These are phyloP conservation scores for Taurulus bubalis DNA, from an alignment of 2,113 vertebrate genomes.

Conservation along the genomic window DNA sequence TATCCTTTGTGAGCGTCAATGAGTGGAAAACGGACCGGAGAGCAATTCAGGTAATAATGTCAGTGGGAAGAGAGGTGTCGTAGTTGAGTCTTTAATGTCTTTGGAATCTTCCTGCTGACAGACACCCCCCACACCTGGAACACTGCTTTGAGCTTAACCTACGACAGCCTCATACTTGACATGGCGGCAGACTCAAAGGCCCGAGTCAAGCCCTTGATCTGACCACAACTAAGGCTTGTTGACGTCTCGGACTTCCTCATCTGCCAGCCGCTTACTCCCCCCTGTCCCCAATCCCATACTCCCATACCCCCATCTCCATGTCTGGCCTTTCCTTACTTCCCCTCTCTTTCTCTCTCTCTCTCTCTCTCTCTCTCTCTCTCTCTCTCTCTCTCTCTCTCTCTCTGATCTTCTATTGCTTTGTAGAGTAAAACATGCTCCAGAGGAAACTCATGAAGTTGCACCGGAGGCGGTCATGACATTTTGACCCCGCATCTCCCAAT, in stretches of 20 bases:
- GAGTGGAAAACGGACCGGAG: background rate
- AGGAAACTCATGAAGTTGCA: background rate
- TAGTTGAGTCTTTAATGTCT: background rate
- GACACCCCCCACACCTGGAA: too few relatives aligned
- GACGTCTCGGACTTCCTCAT: conserved; percentile 58
- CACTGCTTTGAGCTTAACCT: background rate
- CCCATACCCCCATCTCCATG: background rate
- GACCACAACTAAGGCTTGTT: conserved; percentile 44
- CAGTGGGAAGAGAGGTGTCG: background rate
- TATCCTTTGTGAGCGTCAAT: background rate
- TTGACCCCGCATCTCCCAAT: background rate
- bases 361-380: conserved; percentile 27
- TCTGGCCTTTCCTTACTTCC: background rate
- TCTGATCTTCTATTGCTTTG: conserved; percentile 21
- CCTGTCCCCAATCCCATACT: conserved; percentile 18
- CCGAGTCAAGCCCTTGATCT: conserved; percentile 21
- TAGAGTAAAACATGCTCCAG: background rate
- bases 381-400: conserved; percentile 17
- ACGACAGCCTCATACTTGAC: background rate
- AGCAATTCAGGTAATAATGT: background rate
- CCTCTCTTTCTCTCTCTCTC: background rate
- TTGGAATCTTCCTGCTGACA: background rate
- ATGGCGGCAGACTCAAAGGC: background rate
- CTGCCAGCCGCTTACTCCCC: conserved; percentile 35
- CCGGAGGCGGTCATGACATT: background rate